A percentile compares a stretch with the other conserved stretches of the same genome.
Evolutionary conservation across 1,140 invertebrate species (phyloP).

Genomic region (Triops longicaudatus): DNA sequence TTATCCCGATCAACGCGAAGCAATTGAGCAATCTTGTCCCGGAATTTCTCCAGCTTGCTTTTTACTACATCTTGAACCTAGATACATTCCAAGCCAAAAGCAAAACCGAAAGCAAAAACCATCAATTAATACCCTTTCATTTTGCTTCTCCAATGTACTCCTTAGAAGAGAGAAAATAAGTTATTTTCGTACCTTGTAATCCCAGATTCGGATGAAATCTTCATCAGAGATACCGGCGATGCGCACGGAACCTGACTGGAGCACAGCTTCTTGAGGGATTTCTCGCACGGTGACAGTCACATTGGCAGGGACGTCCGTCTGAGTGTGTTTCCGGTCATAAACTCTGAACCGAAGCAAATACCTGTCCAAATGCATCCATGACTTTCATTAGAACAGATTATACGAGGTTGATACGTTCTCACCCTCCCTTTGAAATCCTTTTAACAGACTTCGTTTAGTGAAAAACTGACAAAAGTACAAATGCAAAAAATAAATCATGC

Average conservation of each 20-base stretch:
- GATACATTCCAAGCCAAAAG: background rate
- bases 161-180: conserved; percentile 10
- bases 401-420: background rate
- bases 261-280: conserved; percentile 88
- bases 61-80: conserved; percentile 66
- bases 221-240: conserved; percentile 91
- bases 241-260: conserved; percentile 88
- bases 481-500: no score
- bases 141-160: background rate
- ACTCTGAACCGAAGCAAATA: conserved; percentile 81
- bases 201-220: conserved; percentile 90
- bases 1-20: conserved; percentile 75
- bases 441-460: no score
- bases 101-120: background rate
- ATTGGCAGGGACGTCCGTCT: conserved; percentile 83
- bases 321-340: conserved; percentile 85
- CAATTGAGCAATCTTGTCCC: conserved; percentile 74
- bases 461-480: no score
- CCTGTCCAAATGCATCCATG: conserved; percentile 30
- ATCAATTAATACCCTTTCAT: conserved; percentile 12
- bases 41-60: conserved; percentile 80
- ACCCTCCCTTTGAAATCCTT: background rate
- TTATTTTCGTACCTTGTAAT: conserved; percentile 56
- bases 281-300: conserved; percentile 87
- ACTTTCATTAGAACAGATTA: background rate